Conservation (phyloP, 2,797 vertebrate genomes). For the Vireo griseus region DNA sequence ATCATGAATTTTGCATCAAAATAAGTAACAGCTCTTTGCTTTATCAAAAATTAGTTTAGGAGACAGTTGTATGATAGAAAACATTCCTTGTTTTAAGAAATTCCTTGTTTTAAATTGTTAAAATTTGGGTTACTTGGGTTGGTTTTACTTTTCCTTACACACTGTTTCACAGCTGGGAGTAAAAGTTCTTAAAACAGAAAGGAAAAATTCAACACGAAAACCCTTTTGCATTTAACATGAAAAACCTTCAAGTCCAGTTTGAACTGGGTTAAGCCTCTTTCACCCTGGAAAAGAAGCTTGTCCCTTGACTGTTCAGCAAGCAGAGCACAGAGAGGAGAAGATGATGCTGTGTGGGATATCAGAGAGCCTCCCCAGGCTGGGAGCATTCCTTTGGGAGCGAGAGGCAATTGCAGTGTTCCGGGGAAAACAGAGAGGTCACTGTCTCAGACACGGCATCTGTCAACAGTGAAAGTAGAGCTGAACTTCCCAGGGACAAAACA, state of each 20-base stretch:
- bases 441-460: constrained; percentile 44
- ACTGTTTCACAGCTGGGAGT: not conserved
- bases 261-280: not conserved
- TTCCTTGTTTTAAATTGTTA: too few species aligned
- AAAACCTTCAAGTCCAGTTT: not conserved
- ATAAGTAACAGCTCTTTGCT: not conserved
- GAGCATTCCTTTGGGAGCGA: not conserved
- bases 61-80: not conserved
- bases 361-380: not conserved
- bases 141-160: not conserved
- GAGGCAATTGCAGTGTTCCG: not conserved
- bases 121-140: not conserved
- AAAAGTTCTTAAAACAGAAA: not conserved
- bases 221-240: not conserved
- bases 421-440: constrained; percentile 52
- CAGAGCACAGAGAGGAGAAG: not conserved
- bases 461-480: constrained; percentile 57
- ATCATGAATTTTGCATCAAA: not conserved
- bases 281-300: not conserved
- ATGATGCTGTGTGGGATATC: not conserved
- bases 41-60: not conserved
- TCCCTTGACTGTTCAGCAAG: not conserved
- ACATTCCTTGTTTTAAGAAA: accelerated
- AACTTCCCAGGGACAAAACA: constrained; percentile 50
- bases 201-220: not conserved